Conservation (phyloP, 37 sponge, comb jelly and placozoan genomes). For the Hexactinellida sp. region DNA sequence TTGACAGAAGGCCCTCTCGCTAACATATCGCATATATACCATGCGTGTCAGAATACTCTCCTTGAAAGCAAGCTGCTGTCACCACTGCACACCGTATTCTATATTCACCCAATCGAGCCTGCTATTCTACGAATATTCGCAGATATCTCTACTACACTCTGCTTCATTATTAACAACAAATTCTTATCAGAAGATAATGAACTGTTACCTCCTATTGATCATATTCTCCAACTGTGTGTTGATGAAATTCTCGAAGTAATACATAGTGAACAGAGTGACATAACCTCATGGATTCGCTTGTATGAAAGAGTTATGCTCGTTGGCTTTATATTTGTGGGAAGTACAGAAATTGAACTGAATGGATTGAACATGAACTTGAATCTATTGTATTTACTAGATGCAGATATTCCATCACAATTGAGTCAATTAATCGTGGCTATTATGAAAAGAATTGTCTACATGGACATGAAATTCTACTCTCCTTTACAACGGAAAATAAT, state of each 20-base stretch:
- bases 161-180: not conserved
- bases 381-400: not conserved
- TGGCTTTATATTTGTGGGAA: not conserved
- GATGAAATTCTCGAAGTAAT: not conserved
- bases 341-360: not conserved
- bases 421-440: not conserved
- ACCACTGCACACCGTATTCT: not conserved
- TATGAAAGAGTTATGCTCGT: not conserved
- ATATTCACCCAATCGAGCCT: not conserved
- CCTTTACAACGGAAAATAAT: not conserved
- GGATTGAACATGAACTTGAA: not conserved
- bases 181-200: no score
- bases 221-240: not conserved
- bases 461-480: not conserved
- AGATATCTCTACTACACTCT: not conserved
- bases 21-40: not conserved
- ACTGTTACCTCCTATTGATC: not conserved
- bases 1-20: not conserved
- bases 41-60: not conserved
- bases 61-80: not conserved
- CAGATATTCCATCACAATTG: not conserved
- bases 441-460: not conserved
- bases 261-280: not conserved
- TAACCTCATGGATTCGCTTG: not conserved
- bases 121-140: not conserved